phyloP scores from a whole-genome alignment of 1,140 invertebrate genomes.

The Drosophila ananassae region DNA sequence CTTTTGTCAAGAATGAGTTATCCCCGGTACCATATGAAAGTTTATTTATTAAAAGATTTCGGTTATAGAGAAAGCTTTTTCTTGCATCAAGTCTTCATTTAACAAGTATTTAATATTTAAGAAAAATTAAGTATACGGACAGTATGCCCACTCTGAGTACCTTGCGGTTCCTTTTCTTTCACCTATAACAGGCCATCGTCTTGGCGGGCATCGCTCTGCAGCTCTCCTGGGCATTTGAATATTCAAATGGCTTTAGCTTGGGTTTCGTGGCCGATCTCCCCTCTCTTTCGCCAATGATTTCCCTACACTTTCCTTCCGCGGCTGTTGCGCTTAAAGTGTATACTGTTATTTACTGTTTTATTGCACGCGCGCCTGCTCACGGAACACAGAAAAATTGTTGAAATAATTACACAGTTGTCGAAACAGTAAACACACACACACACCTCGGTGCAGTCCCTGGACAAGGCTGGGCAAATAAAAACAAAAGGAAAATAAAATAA shows the following conservation, averaged over 20 bases:
- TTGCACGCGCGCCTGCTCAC: constrained; percentile 61
- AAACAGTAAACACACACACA: constrained; percentile 21
- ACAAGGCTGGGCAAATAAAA: constrained; percentile 28
- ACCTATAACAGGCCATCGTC: constrained; percentile 33
- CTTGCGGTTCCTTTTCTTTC: constrained; percentile 2
- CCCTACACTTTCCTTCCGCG: background rate
- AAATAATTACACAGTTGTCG: constrained; percentile 79
- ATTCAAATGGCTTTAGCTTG: constrained; percentile 66
- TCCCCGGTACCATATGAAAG: background rate
- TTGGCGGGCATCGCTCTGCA: constrained; percentile 24
- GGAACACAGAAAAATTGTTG: constrained; percentile 64
- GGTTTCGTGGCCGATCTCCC: constrained; percentile 37
- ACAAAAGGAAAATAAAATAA: constrained; percentile 11
- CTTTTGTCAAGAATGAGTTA: constrained; percentile 3
- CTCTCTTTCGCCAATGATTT: background rate
- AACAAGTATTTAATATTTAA: background rate
- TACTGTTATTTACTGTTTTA: constrained; percentile 78
- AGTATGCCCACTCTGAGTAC: background rate
- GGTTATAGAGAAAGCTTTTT: background rate
- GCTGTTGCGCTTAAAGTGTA: constrained; percentile 75
- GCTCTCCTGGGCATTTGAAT: constrained; percentile 77
- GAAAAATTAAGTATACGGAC: constrained; percentile 3
- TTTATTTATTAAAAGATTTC: background rate
- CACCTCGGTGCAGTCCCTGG: constrained; percentile 2
- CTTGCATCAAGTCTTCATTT: background rate